Evolutionary conservation across 2,797 vertebrate genomes (phyloP), one percentile per base, ranked within the genome.

Genomic region (Mus spretus): DNA sequence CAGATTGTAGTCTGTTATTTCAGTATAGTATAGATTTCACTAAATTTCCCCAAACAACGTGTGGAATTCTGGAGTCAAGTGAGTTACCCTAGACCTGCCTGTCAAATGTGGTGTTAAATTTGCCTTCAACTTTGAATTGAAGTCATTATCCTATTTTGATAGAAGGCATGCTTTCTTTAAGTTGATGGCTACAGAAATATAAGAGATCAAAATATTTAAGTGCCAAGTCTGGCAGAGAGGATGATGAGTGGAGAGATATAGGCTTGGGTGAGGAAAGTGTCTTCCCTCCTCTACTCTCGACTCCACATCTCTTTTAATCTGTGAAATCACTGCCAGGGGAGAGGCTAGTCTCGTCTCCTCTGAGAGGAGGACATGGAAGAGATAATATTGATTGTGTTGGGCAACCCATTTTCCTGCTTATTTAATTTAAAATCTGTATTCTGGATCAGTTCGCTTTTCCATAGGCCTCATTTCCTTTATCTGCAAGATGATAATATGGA

Each of bases 31-130:
- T 15, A 82, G 31, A 88, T 12, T 90, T 92, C 90, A 85, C 84
- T n/a, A 85, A 93, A 17, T 14, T 55, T 96, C 82, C 53, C 91
- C 79, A 93, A 96, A 91, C 63, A 67, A 57, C 91, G 31, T 28
- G 26, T 47, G 37, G 79, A 90, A 63, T 90, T 93, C 85, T 81
- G 70, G 31, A 93, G 44, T 83, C 59, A 9, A 89, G 89, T 20
- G 26, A 74, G 53, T 78, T 85, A n/a, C 47, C 55, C 40, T 89
- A 34, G 89, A 65, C 87, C 65, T 57, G 81, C n/a, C 40, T 47
- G 78, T 75, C 61, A 24, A 81, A 20, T 61, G 26, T 94, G 83
- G 83, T 90, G 75, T 65, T 90, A 83, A 74, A 83, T 96, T 90
- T 88, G n/a, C 81, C 94, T 89, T 93, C 15, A 94, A 26, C 26